Percentiles rank a stretch among this genome's conserved stretches.
phyloP scores from a whole-genome alignment of 2,797 vertebrate species.

The Caiman crocodilus region DNA sequence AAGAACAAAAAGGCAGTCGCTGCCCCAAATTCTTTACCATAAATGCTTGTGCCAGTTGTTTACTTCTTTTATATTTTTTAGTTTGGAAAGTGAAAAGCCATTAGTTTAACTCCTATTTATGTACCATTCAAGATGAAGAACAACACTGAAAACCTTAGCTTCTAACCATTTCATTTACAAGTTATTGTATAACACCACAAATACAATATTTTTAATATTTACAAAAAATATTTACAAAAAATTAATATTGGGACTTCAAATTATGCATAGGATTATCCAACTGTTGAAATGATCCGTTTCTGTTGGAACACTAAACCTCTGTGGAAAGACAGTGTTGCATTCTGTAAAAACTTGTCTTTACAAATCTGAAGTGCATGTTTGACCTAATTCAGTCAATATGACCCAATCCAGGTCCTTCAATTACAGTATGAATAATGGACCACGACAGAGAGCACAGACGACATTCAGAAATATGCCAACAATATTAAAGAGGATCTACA shows the following conservation, averaged over 20 bases:
- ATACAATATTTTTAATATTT: too few relatives aligned
- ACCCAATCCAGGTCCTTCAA: not conserved
- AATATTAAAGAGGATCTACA: not conserved
- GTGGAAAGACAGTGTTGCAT: not conserved
- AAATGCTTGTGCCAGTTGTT: not conserved
- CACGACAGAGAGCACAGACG: not conserved
- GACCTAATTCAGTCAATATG: not conserved
- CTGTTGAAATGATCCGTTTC: not conserved
- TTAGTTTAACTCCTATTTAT: slow-evolving; percentile 30
- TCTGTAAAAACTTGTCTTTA: slow-evolving; percentile 10
- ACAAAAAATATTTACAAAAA: too few relatives aligned
- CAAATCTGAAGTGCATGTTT: not conserved
- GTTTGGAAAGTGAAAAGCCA: not conserved
- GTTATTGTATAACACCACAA: not conserved
- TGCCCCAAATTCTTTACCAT: not conserved
- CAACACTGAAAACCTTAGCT: not conserved
- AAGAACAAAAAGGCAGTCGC: not conserved
- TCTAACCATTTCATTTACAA: not conserved
- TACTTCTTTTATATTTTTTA: slow-evolving; percentile 7
- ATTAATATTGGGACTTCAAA: not conserved
- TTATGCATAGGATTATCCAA: not conserved
- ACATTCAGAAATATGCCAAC: not conserved
- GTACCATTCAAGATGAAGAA: slow-evolving; percentile 32
- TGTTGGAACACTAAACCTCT: not conserved
- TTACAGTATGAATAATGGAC: not conserved